phyloP scores from a whole-genome alignment of 2,888 invertebrate genomes.

The Meandrusa payeni region DNA sequence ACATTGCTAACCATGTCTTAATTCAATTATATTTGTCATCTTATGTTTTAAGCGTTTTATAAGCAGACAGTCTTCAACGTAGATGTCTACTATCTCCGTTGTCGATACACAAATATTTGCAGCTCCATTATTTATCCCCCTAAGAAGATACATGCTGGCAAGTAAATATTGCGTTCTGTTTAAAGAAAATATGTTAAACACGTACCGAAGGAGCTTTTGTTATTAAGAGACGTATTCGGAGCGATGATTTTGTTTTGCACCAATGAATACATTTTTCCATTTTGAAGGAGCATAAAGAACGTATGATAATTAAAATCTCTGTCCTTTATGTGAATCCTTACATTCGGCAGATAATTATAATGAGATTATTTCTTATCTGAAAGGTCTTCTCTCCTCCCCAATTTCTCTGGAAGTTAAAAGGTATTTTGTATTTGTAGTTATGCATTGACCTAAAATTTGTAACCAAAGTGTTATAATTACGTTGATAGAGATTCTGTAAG shows the following conservation, averaged over 20 bases:
- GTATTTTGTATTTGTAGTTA: too few species aligned
- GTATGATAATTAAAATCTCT: constrained; percentile 60
- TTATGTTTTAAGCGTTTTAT: not conserved
- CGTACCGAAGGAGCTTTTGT: constrained; percentile 61
- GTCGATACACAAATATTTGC: constrained; percentile 55
- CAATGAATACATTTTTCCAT: constrained; percentile 70
- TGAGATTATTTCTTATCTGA: too few species aligned
- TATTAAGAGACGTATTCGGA: constrained; percentile 64
- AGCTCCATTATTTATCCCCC: constrained; percentile 63
- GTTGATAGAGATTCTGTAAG: too few species aligned
- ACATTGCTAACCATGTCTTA: too few species aligned
- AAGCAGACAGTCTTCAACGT: constrained; percentile 32
- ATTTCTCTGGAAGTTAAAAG: too few species aligned
- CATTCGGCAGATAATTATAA: constrained; percentile 42
- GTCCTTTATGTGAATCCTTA: constrained; percentile 52
- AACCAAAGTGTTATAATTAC: too few species aligned
- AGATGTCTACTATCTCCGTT: constrained; percentile 41
- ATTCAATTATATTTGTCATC: too few species aligned
- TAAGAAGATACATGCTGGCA: constrained; percentile 58
- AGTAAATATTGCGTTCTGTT: constrained; percentile 60
- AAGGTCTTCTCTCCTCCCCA: too few species aligned
- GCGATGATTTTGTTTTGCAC: constrained; percentile 67
- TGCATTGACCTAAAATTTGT: too few species aligned
- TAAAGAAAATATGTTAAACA: constrained; percentile 70
- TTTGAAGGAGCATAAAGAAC: constrained; percentile 55